Evolutionary conservation across 2,888 invertebrate species (phyloP).

Genomic region (Nemurella pictetii): DNA sequence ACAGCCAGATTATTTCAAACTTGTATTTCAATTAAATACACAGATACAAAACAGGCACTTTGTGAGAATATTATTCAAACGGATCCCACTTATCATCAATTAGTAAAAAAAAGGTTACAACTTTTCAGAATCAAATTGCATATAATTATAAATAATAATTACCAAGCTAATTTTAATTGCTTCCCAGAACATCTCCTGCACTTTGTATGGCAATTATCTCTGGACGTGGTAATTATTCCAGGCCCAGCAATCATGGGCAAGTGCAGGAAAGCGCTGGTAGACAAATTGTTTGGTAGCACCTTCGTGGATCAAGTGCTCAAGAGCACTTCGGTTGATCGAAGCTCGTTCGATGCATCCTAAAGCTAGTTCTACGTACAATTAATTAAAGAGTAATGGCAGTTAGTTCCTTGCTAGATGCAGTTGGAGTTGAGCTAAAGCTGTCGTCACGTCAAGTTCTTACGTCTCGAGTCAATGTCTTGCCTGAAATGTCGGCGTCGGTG

Average conservation of each 20-base stretch:
- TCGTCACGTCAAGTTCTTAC: too few relatives aligned
- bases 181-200: not conserved
- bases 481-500: too few relatives aligned
- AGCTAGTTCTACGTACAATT: not conserved
- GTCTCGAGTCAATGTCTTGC: too few relatives aligned
- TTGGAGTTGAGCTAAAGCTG: too few relatives aligned
- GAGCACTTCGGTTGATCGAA: constrained; percentile 31
- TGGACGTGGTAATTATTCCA: constrained; percentile 1
- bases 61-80: too few relatives aligned
- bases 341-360: not conserved
- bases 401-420: not conserved
- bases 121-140: not conserved
- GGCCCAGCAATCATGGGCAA: not conserved
- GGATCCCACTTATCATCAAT: not conserved
- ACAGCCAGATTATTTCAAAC: too few relatives aligned
- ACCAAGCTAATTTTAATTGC: not conserved
- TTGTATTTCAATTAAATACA: too few relatives aligned
- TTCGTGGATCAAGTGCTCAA: constrained; percentile 35
- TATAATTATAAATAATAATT: not conserved
- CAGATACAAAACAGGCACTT: too few relatives aligned
- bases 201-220: not conserved
- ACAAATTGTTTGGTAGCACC: constrained; percentile 30
- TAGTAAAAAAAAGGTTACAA: not conserved
- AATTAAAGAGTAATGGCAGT: not conserved
- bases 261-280: not conserved